Evolutionary conservation across 2,113 vertebrate genomes (phyloP), one percentile per base, ranked within the genome.

Genomic region (Cyprinodon variegatus): DNA sequence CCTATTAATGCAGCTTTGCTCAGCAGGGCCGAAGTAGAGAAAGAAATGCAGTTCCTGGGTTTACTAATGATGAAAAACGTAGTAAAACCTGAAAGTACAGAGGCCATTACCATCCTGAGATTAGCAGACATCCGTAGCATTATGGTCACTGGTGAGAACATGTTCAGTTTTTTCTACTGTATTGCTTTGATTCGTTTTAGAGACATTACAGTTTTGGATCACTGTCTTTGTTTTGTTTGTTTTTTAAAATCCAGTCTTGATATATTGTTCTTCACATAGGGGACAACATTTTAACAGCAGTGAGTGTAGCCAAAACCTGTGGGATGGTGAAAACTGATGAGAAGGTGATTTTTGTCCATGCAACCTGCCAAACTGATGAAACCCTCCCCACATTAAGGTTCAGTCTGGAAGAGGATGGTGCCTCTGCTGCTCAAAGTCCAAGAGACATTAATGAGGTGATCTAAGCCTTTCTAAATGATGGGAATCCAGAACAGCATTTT

Each of bases 221-320:
- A 29, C 29, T 29, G 29, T 14, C 17, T 13, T 5, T 57, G 50
- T 3, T n/a, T 17, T 0, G 41, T 48, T n/a, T 46, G 15, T 68
- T 40, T 3, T 50, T 40, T 10, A 14, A 29, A 29, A 29, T 29
- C 29, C 29, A 29, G 29, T 29, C 29, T 29, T 29, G 29, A 29
- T 29, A 29, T 29, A 53, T 53, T 20, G 15, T 20, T 53, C 13
- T 53, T 69, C 22, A 17, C 65, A 29, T 2, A 99, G 98, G 98
- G n/a, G 98, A 99, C 93, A 99, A 99, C 91, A 95, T 99, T 89
- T 91, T 98, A 81, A 99, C 98, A 0, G 98, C 97, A 0, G 84
- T 99, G 53, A 98, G 95, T 3, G 97, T 99, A 74, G 97, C 97
- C 7, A 93, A 81, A 79, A 91, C 80, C 68, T 98, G 98, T 46